A percentile compares a stretch with the other conserved stretches of the same genome.
Evolutionary conservation across 2,113 vertebrate genomes (phyloP).

Genomic region (Antechinus flavipes): DNA sequence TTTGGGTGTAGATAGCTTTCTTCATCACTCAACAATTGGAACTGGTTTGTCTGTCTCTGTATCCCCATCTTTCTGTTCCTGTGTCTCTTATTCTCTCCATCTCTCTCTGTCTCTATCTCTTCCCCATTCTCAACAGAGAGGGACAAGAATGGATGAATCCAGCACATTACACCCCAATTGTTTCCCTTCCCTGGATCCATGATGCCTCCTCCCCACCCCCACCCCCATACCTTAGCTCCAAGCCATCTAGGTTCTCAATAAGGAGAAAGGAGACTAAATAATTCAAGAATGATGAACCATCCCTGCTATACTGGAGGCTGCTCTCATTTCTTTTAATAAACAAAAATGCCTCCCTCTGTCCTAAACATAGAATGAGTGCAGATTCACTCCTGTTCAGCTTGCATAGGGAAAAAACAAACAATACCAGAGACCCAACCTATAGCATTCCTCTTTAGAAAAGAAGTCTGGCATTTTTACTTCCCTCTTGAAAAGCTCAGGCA

Average conservation of each 20-base stretch:
- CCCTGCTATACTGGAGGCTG: constrained; percentile 2
- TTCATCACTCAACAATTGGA: no score
- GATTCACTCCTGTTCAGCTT: background rate
- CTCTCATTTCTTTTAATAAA: constrained; percentile 19
- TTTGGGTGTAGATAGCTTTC: no score
- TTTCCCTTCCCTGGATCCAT: rapidly evolving
- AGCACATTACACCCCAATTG: background rate
- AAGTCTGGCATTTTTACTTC: background rate
- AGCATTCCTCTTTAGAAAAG: background rate
- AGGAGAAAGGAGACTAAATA: background rate
- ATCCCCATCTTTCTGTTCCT: background rate
- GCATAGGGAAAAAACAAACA: background rate
- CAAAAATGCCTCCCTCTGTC: background rate
- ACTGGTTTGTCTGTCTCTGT: background rate
- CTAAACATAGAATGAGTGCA: background rate
- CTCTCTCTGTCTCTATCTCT: no score
- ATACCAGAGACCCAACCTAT: background rate
- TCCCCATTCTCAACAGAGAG: background rate
- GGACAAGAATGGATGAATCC: background rate
- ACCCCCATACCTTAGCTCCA: no score
- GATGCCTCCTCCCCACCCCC: no score
- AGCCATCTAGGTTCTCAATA: background rate
- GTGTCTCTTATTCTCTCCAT: background rate
- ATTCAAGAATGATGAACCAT: background rate
- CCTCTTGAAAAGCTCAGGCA: background rate